Evolutionary conservation across 2,113 vertebrate genomes (phyloP).

Genomic region (Chionodraco myersi): DNA sequence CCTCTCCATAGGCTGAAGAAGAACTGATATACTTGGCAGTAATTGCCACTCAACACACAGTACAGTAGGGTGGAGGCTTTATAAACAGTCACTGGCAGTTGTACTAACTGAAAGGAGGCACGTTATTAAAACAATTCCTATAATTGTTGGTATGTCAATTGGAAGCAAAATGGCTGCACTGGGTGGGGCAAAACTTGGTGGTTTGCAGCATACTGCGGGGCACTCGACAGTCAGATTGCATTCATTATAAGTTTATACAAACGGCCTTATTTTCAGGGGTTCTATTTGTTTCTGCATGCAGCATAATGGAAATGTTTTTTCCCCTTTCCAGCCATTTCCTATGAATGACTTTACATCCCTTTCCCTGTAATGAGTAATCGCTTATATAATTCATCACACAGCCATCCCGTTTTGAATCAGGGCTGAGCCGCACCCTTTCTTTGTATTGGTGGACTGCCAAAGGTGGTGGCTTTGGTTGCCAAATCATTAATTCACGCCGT

Average conservation of each 20-base stretch:
- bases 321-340: conserved; percentile 35
- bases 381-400: conserved; percentile 60
- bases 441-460: conserved; percentile 61
- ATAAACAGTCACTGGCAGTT: not conserved
- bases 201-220: conserved; percentile 8
- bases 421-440: conserved; percentile 61
- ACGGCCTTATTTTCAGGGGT: conserved; percentile 11
- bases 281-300: conserved; percentile 26
- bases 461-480: conserved; percentile 59
- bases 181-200: conserved; percentile 32
- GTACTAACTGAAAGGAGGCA: conserved; percentile 1
- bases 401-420: conserved; percentile 49
- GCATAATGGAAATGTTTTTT: conserved; percentile 48
- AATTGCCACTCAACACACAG: not conserved
- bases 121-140: conserved; percentile 26
- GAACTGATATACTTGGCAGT: not conserved
- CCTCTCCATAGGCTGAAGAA: conserved; percentile 3
- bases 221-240: conserved; percentile 12
- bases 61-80: conserved; percentile 4
- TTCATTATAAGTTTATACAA: conserved; percentile 34
- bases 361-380: conserved; percentile 60
- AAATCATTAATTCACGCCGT: conserved; percentile 51
- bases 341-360: conserved; percentile 42
- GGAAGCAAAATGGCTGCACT: conserved; percentile 12
- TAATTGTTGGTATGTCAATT: conserved; percentile 35